phyloP scores from a whole-genome alignment of 2,888 invertebrate genomes.

The Diloba caeruleocephala region DNA sequence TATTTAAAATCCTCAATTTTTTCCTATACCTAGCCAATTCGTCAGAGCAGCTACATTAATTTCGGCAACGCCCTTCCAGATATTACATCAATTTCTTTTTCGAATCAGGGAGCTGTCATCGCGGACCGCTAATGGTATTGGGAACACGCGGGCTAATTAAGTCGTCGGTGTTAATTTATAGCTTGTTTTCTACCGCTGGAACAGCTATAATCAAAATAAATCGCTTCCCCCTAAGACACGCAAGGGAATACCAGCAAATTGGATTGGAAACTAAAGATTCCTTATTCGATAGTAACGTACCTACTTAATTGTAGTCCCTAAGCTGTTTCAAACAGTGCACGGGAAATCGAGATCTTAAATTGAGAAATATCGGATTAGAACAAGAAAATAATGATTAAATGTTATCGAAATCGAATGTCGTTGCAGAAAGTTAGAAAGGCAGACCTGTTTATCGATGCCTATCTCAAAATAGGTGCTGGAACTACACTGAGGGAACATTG shows the following conservation, averaged over 20 bases:
- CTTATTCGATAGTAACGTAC: constrained; percentile 66
- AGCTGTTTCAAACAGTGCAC: constrained; percentile 32
- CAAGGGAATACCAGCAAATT: constrained; percentile 82
- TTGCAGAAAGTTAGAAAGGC: constrained; percentile 51
- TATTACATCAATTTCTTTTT: constrained; percentile 79
- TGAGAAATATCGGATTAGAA: constrained; percentile 43
- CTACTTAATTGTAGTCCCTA: constrained; percentile 50
- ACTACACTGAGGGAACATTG: constrained; percentile 54
- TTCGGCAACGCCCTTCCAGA: constrained; percentile 70
- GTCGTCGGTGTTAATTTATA: constrained; percentile 85
- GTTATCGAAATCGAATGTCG: constrained; percentile 44
- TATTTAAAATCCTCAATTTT: constrained; percentile 55
- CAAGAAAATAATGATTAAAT: constrained; percentile 52
- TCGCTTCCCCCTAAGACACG: constrained; percentile 81
- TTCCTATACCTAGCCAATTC: constrained; percentile 57
- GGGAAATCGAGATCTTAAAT: constrained; percentile 39
- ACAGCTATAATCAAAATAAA: constrained; percentile 87
- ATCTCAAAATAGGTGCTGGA: constrained; percentile 50
- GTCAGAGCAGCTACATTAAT: constrained; percentile 66
- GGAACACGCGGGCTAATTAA: constrained; percentile 84
- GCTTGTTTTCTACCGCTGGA: constrained; percentile 79
- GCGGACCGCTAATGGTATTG: constrained; percentile 83
- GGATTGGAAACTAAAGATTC: constrained; percentile 77
- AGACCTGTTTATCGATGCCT: constrained; percentile 64
- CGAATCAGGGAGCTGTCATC: constrained; percentile 79